Base-by-base conservation (phyloP, 2,888 invertebrate genomes). In the Archips xylosteana region DNA sequence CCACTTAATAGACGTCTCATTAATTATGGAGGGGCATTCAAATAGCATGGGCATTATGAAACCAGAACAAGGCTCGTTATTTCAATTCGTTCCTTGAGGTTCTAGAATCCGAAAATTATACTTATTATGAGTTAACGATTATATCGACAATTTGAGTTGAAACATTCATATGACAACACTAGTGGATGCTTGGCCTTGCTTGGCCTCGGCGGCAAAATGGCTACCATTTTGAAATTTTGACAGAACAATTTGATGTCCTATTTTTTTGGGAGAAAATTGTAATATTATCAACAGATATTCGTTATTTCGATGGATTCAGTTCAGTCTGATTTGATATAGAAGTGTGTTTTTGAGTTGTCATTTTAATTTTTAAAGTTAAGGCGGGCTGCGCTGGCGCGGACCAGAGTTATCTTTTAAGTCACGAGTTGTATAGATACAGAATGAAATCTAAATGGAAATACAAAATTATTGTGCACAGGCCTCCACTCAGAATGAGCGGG, bases 21-120 rank as follows among this genome's bases (percentile, higher is more conserved):
- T 65, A 64, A 65, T 65, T 70, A 74, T 74, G 65, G 34, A 74
- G 61, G 23, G 65, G 42, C 70, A 65, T 69, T 74, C 64, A 65
- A 72, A 68, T 63, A 61, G 65, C 74, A 60, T 32, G 67, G 65
- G 68, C 65, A 74, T 74, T 74, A 74, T 74, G 74, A 54, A 74
- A 74, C 51, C 36, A 42, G 65, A 65, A 32, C 74, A 65, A 73
- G 73, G 73, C 59, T 63, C 67, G 57, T 70, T 64, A 71, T 73
- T 69, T 51, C 51, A 32, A 69, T 68, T 64, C 64, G 68, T 73
- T 64, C 49, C 68, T 59, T 72, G 57, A 63, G 68, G 59, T 71
- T 71, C 71, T 60, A 36, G n/a, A 57, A 23, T 39, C 49, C 13
- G 66, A 71, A 64, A 71, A 34, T 36, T 36, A 60, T 36, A 32